Conservation (phyloP, 2,113 vertebrate genomes). For the Carettochelys insculpta region DNA sequence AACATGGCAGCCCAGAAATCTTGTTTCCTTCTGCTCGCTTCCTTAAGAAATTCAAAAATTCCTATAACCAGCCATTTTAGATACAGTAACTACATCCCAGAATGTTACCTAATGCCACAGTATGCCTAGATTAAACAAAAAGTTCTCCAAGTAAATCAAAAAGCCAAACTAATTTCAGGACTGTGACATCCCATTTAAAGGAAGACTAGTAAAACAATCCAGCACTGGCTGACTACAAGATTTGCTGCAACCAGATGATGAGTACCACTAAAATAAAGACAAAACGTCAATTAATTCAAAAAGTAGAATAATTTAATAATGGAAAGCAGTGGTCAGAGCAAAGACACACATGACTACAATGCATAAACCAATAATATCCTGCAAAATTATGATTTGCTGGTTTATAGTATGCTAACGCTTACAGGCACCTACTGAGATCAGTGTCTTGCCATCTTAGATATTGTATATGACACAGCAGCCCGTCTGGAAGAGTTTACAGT, state of each 20-base stretch:
- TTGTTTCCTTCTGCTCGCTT: not conserved
- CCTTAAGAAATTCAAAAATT: not conserved
- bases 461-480: not conserved
- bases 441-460: not conserved
- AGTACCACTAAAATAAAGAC: not conserved
- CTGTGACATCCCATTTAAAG: not conserved
- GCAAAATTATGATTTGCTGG: not conserved
- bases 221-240: not conserved
- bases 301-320: not conserved
- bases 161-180: not conserved
- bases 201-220: not conserved
- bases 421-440: not conserved
- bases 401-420: not conserved
- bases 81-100: not conserved
- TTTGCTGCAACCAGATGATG: not conserved
- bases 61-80: not conserved
- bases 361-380: not conserved
- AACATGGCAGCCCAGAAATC: not conserved
- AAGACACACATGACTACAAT: not conserved
- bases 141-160: not conserved
- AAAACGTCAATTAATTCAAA: not conserved
- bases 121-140: not conserved
- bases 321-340: not conserved
- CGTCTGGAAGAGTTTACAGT: not conserved
- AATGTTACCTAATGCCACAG: not conserved